These are phyloP conservation scores for Electrophaes corylata DNA, from an alignment of 2,888 invertebrate species.

Conservation along the genomic window DNA sequence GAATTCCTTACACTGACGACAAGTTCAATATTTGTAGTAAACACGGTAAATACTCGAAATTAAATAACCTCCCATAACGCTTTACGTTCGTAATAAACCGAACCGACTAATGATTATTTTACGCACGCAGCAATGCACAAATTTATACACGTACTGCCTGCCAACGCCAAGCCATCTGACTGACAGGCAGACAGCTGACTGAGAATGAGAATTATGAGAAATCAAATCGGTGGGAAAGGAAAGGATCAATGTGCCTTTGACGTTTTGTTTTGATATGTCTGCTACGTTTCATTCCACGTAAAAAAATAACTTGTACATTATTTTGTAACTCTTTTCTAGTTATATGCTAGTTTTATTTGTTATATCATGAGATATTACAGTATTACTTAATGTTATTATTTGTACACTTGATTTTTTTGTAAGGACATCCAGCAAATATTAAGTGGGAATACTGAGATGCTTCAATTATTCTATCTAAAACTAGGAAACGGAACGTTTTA, in stretches of 20 bases:
- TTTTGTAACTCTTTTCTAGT: too few relatives aligned
- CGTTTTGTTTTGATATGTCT: too few relatives aligned
- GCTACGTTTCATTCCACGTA: not conserved
- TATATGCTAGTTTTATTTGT: too few relatives aligned
- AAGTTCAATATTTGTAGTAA: not conserved
- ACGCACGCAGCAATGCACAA: too few relatives aligned
- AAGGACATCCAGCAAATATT: too few relatives aligned
- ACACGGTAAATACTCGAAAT: not conserved
- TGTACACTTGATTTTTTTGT: too few relatives aligned
- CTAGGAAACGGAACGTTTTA: not conserved
- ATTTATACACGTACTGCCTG: too few relatives aligned
- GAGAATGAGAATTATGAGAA: too few relatives aligned
- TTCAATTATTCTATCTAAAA: not conserved
- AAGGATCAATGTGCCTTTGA: conserved; percentile 24
- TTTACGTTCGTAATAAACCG: not conserved
- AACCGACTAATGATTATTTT: too few relatives aligned
- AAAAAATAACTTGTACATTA: not conserved
- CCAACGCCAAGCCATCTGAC: not conserved
- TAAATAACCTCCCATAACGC: not conserved
- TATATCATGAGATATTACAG: too few relatives aligned
- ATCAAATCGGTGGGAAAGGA: not conserved
- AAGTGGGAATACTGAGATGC: too few relatives aligned
- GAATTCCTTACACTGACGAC: conserved; percentile 46
- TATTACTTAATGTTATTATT: too few relatives aligned
- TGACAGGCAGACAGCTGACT: conserved; percentile 1